Conservation (phyloP, 2,888 invertebrate species). For the Eristalis tenax region DNA sequence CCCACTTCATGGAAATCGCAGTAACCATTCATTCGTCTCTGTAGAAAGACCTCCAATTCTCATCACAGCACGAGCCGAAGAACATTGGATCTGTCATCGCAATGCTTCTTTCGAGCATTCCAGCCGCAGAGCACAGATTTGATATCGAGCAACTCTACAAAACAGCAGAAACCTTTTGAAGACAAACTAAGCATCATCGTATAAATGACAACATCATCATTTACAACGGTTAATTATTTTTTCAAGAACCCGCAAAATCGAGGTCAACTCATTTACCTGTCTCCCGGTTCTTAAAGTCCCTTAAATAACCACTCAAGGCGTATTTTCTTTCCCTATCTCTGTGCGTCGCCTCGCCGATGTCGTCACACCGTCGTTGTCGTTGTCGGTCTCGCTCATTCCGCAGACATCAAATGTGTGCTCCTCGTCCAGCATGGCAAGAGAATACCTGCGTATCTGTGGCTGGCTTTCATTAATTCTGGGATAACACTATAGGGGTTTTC, state of each 20-base stretch:
- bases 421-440: background rate
- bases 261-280: constrained; percentile 68
- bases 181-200: constrained; percentile 13
- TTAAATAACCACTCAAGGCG: constrained; percentile 48
- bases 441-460: constrained; percentile 40
- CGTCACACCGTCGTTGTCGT: background rate
- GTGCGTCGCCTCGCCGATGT: too few species aligned
- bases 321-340: constrained; percentile 11
- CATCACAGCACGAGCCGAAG: background rate
- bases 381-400: background rate
- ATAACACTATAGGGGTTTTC: constrained; percentile 42
- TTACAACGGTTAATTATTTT: constrained; percentile 65
- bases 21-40: too few species aligned
- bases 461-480: constrained; percentile 63
- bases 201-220: constrained; percentile 64
- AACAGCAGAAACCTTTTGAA: background rate
- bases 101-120: background rate
- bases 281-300: constrained; percentile 53
- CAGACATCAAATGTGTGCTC: constrained; percentile 12
- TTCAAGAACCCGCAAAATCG: constrained; percentile 52
- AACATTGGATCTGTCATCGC: background rate
- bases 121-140: background rate
- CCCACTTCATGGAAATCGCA: too few species aligned
- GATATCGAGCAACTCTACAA: background rate
- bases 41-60: background rate